A percentile compares a stretch with the other conserved stretches of the same genome.
These are phyloP conservation scores for Hyles euphorbiae DNA, from an alignment of 1,140 invertebrate genomes.

Conservation along the genomic window DNA sequence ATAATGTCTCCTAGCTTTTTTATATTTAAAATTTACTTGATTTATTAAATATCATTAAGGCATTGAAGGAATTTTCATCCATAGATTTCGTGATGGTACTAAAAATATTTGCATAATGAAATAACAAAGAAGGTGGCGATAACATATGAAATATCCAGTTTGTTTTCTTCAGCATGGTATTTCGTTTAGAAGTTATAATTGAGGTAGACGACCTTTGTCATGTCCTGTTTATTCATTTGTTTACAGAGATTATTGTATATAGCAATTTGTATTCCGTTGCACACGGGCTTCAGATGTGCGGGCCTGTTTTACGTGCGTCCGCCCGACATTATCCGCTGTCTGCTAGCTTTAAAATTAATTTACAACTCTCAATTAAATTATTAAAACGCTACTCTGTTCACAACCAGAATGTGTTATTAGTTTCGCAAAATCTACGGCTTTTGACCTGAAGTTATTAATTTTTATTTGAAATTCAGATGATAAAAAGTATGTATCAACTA, in stretches of 20 bases:
- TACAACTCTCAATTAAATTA: conserved; percentile 20
- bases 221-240: no score
- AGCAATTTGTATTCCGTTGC: conserved; percentile 44
- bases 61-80: no score
- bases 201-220: background rate
- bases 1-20: no score
- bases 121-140: no score
- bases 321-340: conserved; percentile 14
- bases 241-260: conserved; percentile 15
- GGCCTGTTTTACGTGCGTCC: conserved; percentile 31
- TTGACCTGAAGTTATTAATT: background rate
- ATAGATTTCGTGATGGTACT: no score
- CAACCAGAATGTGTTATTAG: conserved; percentile 2
- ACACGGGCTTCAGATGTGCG: conserved; percentile 16
- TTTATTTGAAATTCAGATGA: background rate
- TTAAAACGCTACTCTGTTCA: conserved; percentile 11
- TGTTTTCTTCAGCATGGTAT: no score
- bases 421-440: background rate
- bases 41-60: no score
- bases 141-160: no score
- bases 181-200: conserved; percentile 2
- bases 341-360: conserved; percentile 18
- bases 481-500: no score
- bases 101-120: no score
- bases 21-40: no score